Evolutionary conservation across 2,113 vertebrate species (phyloP).

Genomic region (Chaetops frenatus): DNA sequence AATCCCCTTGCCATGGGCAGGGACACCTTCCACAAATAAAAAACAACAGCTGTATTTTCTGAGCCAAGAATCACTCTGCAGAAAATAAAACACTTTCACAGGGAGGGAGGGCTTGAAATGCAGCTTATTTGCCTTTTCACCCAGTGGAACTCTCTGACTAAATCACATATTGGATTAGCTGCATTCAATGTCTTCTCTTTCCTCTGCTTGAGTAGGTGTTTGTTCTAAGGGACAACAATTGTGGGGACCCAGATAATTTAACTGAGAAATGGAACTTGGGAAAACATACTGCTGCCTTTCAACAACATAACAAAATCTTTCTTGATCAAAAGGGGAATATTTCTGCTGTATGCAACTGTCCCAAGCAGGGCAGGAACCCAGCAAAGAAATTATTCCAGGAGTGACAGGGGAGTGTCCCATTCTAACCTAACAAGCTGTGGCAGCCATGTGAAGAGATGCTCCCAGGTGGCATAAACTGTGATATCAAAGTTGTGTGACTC

Average conservation of each 20-base stretch:
- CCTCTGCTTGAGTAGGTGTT: not conserved
- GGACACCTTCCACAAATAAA: not conserved
- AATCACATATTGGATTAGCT: not conserved
- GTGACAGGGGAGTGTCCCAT: not conserved
- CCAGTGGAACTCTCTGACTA: not conserved
- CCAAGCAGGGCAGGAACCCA: not conserved
- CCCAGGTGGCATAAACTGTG: not conserved
- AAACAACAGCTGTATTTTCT: not conserved
- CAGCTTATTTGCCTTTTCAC: not conserved
- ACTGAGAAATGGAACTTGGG: not conserved
- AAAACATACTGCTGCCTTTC: not conserved
- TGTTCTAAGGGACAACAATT: not conserved
- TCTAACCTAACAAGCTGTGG: not conserved
- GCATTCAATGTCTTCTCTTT: not conserved
- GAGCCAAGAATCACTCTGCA: not conserved
- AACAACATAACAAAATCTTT: not conserved
- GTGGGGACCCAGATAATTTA: not conserved
- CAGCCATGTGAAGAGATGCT: not conserved
- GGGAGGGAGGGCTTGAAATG: not conserved
- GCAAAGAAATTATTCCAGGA: not conserved
- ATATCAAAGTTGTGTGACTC: not conserved
- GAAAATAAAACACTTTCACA: not conserved
- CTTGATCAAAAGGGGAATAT: not conserved
- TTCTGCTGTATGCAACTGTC: not conserved
- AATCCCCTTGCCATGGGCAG: not conserved